Evolutionary conservation across 1,140 invertebrate genomes (phyloP).

Genomic region (Zophobas morio): DNA sequence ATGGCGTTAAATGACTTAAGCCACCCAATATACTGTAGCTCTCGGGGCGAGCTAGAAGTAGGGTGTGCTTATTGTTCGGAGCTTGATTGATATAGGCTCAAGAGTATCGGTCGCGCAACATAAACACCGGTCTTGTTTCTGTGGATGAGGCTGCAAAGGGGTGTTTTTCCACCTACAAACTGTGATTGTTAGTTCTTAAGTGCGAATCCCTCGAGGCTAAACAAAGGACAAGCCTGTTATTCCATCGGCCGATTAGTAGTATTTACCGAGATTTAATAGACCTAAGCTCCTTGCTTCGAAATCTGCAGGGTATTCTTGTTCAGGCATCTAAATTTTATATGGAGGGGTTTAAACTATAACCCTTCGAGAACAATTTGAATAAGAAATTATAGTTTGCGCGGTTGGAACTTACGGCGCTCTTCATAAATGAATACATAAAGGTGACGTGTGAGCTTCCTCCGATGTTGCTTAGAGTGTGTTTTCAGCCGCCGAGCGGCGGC

Average conservation of each 20-base stretch:
- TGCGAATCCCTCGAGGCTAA: conserved; percentile 4
- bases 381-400: no score
- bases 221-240: conserved; percentile 21
- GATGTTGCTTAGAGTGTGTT: not conserved
- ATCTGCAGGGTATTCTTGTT: conserved; percentile 1
- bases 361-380: not conserved
- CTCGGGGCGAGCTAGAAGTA: no score
- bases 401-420: not conserved
- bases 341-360: not conserved
- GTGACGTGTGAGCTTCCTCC: no score
- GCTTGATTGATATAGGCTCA: no score
- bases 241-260: conserved; percentile 23
- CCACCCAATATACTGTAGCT: no score
- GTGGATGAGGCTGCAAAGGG: no score
- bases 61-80: no score
- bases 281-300: conserved; percentile 11
- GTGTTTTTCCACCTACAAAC: not conserved
- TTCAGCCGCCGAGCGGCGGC: no score
- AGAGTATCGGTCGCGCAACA: no score
- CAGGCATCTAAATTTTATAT: conserved; percentile 20
- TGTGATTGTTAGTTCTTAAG: conserved; percentile 39
- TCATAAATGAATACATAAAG: not conserved
- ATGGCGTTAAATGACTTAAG: no score
- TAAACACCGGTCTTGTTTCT: no score
- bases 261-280: conserved; percentile 43